Base-by-base conservation (phyloP, 2,113 vertebrate genomes). In the Triplophysa rosa region DNA sequence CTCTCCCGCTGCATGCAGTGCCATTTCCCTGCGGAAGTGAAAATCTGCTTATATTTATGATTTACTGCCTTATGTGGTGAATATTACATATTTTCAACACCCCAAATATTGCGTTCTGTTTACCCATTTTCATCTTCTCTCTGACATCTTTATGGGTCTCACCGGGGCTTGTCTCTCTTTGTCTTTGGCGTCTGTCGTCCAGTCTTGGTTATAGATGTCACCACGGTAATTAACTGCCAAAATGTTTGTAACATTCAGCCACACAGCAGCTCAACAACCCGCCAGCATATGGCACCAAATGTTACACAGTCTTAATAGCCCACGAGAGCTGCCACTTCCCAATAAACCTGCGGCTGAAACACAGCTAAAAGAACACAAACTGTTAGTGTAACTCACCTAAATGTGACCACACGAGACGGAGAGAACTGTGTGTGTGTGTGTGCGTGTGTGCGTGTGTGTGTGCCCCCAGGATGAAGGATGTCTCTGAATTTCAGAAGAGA, bases 231-330 rank as follows among this genome's bases (percentile, higher is more conserved):
- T 92, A 93, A 92, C 89, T 92, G 90, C 88, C 87, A 89, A 89
- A 91, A 88, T 83, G 84, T 89, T 88, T 86, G 86, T 88, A 88
- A 87, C 90, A 89, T 89, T 87, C 56, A 90, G 87, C 88, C 88
- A 87, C 54, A 86, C 82, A 89, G 85, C 77, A 84, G 85, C 90
- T 86, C 82, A 87, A 91, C 91, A 92, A 88, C 90, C 89, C 88
- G 89, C 89, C 61, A 92, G 88, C 93, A 94, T 93, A 94, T 93
- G 92, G 92, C 89, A 86, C 88, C 85, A 84, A 93, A 91, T 91
- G 92, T 91, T 91, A 84, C 88, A 87, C 87, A 88, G 86, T 87
- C 84, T 88, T 90, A 92, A 91, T 90, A 86, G 87, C 91, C 91
- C 90, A 87, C 45, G 89, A 92, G 92, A 92, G 88, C 14, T 83